Evolutionary conservation across 1,140 invertebrate genomes (phyloP).

Genomic region (Heliothis subflexa): DNA sequence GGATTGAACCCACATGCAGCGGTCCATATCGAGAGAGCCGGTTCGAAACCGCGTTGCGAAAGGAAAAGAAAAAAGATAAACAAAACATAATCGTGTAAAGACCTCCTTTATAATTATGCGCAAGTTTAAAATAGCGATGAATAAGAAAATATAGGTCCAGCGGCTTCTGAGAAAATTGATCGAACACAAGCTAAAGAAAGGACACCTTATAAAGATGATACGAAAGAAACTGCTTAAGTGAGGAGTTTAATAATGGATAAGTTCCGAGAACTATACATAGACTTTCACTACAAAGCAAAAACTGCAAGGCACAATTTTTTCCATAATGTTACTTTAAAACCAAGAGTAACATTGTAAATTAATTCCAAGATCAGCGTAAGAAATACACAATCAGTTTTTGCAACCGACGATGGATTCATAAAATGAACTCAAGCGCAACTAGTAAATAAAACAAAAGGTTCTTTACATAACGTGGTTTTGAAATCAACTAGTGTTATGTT

Average conservation of each 20-base stretch:
- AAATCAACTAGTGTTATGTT: slow-evolving; percentile 6
- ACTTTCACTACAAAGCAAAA: not conserved
- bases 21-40: slow-evolving; percentile 32
- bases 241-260: too few relatives aligned
- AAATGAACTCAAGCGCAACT: slow-evolving; percentile 1
- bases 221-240: not conserved
- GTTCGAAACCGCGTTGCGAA: slow-evolving; percentile 13
- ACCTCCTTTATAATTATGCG: slow-evolving; percentile 26
- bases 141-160: not conserved
- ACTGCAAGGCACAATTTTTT: not conserved
- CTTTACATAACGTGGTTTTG: slow-evolving; percentile 13
- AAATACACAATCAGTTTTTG: not conserved
- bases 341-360: not conserved
- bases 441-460: slow-evolving; percentile 20
- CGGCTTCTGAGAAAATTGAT: not conserved
- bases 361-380: not conserved
- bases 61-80: slow-evolving; percentile 29
- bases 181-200: not conserved
- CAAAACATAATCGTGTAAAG: slow-evolving; percentile 14
- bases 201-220: not conserved
- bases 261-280: not conserved
- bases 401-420: slow-evolving; percentile 8
- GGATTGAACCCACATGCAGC: slow-evolving; percentile 24
- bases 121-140: not conserved
- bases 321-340: not conserved